Evolutionary conservation across 2,888 invertebrate species (phyloP).

Genomic region (Cephus sareptanus): DNA sequence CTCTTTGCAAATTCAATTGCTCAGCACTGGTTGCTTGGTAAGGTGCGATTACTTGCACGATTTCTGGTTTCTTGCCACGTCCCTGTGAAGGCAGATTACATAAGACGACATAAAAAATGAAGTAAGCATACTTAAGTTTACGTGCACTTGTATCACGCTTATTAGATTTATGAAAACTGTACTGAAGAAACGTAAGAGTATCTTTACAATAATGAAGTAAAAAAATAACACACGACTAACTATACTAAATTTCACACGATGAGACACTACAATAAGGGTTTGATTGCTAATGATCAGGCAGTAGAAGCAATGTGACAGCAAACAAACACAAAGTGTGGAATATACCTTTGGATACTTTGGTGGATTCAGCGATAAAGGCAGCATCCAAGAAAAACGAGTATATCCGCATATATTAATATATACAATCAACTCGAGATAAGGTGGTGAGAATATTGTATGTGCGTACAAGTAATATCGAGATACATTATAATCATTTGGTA

Average conservation of each 20-base stretch:
- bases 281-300: neutral
- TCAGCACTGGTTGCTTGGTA: constrained; percentile 93
- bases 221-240: neutral
- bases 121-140: neutral
- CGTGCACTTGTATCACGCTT: neutral
- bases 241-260: neutral
- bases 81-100: constrained; percentile 64
- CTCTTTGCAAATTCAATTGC: constrained; percentile 89
- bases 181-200: neutral
- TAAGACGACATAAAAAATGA: neutral
- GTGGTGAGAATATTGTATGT: constrained; percentile 10
- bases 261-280: neutral
- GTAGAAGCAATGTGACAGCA: neutral
- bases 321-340: neutral
- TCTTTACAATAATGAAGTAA: neutral
- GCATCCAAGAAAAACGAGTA: constrained; percentile 37
- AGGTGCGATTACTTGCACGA: constrained; percentile 93
- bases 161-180: neutral
- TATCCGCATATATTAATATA: constrained; percentile 9
- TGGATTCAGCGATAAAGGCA: constrained; percentile 23
- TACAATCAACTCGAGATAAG: neutral
- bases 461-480: constrained; percentile 7
- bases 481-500: neutral
- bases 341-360: constrained; percentile 28
- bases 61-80: constrained; percentile 85